Evolutionary conservation across 2,888 invertebrate genomes (phyloP), one percentile per base, ranked within the genome.

Genomic region (Caenorhabditis japonica): DNA sequence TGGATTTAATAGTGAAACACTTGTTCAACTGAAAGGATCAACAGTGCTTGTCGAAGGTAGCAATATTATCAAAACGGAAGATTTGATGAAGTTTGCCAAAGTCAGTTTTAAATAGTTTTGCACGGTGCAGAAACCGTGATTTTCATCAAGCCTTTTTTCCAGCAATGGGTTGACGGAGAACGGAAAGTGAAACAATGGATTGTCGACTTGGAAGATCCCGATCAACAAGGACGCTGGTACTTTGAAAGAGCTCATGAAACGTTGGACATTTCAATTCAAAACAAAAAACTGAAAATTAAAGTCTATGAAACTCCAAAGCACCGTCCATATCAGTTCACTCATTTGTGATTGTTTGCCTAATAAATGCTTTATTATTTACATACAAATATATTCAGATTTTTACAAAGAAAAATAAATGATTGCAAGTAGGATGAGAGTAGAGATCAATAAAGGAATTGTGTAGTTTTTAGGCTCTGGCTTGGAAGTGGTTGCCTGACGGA

Each of bases 401-500:
- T 46, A 71, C 71, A 71, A 17, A 4, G 27, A 8, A 33, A 72
- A 66, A 23, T 33, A 66, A 21, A 72, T 41, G 41, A 72, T 33
- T 36, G 27, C 53, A 15, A 72, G 39, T 8, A 72, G 30, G 15
- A 72, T 58, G 1, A 66, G 12, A 17, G 64, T 25, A 15, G 72
- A 64, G 53, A 72, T 53, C 64, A 72, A 13, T 19, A 72, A 15
- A 17, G 64, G 64, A 5, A 60, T 33, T 0, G 38, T 47, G 51
- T 72, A 72, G 39, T 64, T 66, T 3, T 47, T 41, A 5, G 59
- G 55, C n/a, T 46, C 64, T 21, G 72, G 72, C 25, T 72, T 66
- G 7, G 59, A 27, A 12, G 72, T 72, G 1, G 60, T 72, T 5
- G 72, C 72, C 43, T 60, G 59, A 17, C 68, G 39, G n/a, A 83